Evolutionary conservation across 2,797 vertebrate genomes (phyloP).

Genomic region (Sebastes glaucus): DNA sequence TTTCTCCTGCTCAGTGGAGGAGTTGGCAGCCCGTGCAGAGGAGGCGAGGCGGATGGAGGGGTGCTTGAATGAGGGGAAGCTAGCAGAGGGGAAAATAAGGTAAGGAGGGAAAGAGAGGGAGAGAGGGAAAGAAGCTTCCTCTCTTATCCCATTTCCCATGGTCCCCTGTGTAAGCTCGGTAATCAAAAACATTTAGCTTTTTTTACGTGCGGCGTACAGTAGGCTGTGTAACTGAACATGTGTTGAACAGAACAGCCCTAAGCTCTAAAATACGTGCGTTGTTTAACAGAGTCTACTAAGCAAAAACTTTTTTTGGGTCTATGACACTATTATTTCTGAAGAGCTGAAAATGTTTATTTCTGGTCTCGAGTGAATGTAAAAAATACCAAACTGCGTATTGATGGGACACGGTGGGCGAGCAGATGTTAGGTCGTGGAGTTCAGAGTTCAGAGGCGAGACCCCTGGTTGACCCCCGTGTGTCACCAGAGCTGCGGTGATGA

Average conservation of each 20-base stretch:
- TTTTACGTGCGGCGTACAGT: constrained; percentile 53
- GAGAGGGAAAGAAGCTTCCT: constrained; percentile 58
- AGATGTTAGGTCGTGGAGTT: constrained; percentile 62
- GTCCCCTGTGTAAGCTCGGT: constrained; percentile 59
- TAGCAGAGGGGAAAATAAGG: constrained; percentile 80
- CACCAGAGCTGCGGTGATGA: constrained; percentile 69
- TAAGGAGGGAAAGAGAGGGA: constrained; percentile 56
- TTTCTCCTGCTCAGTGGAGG: constrained; percentile 69
- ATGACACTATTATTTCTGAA: background rate
- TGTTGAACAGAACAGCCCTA: constrained; percentile 60
- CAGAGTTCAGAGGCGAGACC: constrained; percentile 69
- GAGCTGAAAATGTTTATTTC: background rate
- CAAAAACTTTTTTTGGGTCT: background rate
- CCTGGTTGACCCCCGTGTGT: constrained; percentile 67
- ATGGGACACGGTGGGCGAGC: constrained; percentile 22
- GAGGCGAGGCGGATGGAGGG: constrained; percentile 75
- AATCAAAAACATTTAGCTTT: constrained; percentile 72
- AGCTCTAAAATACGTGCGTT: constrained; percentile 40
- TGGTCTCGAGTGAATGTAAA: background rate
- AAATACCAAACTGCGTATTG: constrained; percentile 1
- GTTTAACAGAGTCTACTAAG: constrained; percentile 28
- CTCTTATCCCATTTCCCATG: constrained; percentile 58
- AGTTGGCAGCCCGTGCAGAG: constrained; percentile 74
- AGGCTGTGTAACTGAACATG: constrained; percentile 65
- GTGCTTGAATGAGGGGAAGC: constrained; percentile 70